Evolutionary conservation across 2,888 invertebrate species (phyloP).

Genomic region (Apamea crenata): DNA sequence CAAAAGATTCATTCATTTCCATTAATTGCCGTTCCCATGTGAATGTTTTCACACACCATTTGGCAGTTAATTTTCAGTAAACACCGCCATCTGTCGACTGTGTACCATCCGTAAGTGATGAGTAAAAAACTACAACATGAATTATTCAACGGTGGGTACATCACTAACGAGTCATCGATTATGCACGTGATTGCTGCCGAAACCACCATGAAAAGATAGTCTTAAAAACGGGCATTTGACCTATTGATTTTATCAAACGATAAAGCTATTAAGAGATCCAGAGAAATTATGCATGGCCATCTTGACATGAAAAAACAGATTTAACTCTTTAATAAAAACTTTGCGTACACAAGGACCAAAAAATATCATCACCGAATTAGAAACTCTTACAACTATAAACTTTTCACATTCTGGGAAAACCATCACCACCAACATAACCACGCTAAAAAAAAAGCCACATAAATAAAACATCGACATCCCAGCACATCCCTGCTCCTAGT

Average conservation of each 20-base stretch:
- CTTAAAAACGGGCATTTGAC: background rate
- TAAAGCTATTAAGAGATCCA: background rate
- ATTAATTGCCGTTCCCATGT: slow-evolving; percentile 55
- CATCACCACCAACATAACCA: background rate
- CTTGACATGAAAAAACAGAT: background rate
- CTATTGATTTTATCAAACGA: background rate
- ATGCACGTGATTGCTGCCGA: background rate
- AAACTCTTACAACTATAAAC: background rate
- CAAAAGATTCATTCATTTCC: slow-evolving; percentile 49
- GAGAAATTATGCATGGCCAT: background rate
- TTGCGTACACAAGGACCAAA: background rate
- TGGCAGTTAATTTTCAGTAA: slow-evolving; percentile 80
- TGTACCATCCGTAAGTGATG: slow-evolving; percentile 71
- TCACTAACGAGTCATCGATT: slow-evolving; percentile 45
- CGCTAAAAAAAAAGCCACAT: background rate
- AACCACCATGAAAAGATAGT: background rate
- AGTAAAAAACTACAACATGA: slow-evolving; percentile 81
- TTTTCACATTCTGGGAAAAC: background rate
- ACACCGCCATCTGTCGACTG: slow-evolving; percentile 83
- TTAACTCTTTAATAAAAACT: background rate
- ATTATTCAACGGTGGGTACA: slow-evolving; percentile 75
- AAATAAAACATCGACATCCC: slow-evolving; percentile 41
- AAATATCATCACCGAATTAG: background rate
- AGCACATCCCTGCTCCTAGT: slow-evolving; percentile 50
- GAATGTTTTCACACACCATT: slow-evolving; percentile 75